Evolutionary conservation across 2,797 vertebrate genomes (phyloP), one percentile per base, ranked within the genome.

Genomic region (Alauda arvensis): DNA sequence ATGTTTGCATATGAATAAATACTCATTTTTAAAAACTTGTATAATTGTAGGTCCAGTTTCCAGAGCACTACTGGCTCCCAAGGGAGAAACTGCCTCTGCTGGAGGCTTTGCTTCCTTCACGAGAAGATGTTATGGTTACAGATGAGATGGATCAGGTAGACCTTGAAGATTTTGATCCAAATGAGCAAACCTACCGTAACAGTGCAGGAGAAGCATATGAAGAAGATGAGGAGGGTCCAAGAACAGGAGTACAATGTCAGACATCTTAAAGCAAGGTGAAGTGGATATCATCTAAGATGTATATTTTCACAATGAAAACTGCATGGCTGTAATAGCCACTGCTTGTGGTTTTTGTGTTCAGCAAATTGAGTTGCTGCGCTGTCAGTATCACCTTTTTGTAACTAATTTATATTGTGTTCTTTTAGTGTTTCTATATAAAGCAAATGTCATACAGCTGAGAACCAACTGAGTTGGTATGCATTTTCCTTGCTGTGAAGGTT

Each of bases 131-230:
- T 42, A 97, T 97, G 96, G 21, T 99, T 21, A 96, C 98, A 1
- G 99, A 99, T 1, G 99, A 99, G 69, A 98, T 98, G 98, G 99
- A 99, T 89, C 98, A 99, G 87, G 98, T 98, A 20, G 98, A 99
- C 13, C 98, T 99, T 34, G 94, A 95, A 71, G 98, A 98, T n/a
- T 97, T 98, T 40, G 97, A 97, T 39, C 91, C 92, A 19, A 92
- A 51, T 2, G 96, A 97, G 42, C 97, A 98, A 77, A 96, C 96
- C 83, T 98, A 94, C 92, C 96, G 91, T 59, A 94, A 96, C 89
- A 97, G 96, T 15, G 48, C 79, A 1, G 93, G 97, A 45, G 98
- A 99, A 87, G 98, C 94, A 2, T 99, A 98, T 2, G 97, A 99
- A 52, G 99, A 99, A 59, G 99, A 99, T 1, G 98, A 98, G 0